These are phyloP conservation scores for Orycteropus afer DNA, from an alignment of 2,113 vertebrate genomes.

Conservation along the genomic window DNA sequence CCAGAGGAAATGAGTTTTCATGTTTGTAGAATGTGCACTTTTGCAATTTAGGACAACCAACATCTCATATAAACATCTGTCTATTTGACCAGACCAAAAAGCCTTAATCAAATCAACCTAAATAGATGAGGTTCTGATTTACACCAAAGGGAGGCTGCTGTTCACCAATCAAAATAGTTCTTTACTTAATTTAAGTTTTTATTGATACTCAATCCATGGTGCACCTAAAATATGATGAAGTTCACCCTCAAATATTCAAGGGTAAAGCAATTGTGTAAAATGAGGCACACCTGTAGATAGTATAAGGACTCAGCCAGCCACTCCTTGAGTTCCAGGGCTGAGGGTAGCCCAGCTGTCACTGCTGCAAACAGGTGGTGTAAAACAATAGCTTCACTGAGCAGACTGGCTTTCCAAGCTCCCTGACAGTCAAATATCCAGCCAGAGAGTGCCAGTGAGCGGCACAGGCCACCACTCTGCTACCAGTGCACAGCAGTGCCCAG, in stretches of 20 bases:
- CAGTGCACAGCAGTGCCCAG: not conserved
- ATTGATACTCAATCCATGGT: not conserved
- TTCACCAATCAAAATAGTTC: not conserved
- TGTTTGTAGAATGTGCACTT: not conserved
- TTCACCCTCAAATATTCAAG: not conserved
- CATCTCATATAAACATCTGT: not conserved
- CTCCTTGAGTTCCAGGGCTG: not conserved
- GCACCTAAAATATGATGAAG: not conserved
- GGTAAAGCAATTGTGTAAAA: not conserved
- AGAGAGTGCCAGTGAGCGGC: not conserved
- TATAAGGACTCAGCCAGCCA: not conserved
- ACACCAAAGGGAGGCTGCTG: not conserved
- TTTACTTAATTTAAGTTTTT: not conserved
- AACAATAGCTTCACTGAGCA: constrained; percentile 58
- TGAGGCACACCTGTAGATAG: not conserved
- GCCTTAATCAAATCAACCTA: not conserved
- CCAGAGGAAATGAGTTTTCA: not conserved
- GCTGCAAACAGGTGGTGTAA: constrained; percentile 85
- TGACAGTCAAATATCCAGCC: constrained; percentile 43
- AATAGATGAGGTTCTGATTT: not conserved
- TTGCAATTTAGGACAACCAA: not conserved
- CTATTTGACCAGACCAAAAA: not conserved
- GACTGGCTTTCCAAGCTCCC: constrained; percentile 18
- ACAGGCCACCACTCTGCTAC: not conserved
- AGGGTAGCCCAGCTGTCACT: constrained; percentile 83